A percentile compares a stretch with the other conserved stretches of the same genome.
Conservation (phyloP, 2,797 vertebrate genomes). For the Hozukius guyotensis region DNA sequence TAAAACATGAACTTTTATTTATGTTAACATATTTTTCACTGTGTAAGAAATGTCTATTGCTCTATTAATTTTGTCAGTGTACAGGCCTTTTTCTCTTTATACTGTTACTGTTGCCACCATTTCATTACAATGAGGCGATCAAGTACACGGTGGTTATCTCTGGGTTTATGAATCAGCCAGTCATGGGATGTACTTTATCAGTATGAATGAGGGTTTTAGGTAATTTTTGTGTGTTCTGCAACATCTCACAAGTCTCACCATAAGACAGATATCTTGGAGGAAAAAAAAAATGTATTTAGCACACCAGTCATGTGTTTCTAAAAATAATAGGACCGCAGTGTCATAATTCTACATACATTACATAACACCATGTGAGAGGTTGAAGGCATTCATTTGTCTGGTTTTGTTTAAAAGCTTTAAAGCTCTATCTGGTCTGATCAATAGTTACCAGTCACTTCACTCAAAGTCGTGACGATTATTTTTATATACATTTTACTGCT, state of each 20-base stretch:
- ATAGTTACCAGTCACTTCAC: not conserved
- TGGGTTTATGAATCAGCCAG: not conserved
- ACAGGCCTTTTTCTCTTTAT: not conserved
- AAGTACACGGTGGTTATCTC: not conserved
- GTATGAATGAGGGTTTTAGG: not conserved
- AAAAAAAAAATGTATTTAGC: not conserved
- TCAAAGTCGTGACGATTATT: not conserved
- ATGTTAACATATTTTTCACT: not conserved
- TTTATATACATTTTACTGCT: not conserved
- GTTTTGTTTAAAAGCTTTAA: not conserved
- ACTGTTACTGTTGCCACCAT: not conserved
- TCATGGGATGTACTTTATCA: constrained; percentile 23
- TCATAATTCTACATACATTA: not conserved
- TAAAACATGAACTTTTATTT: not conserved
- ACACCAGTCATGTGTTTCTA: constrained; percentile 2
- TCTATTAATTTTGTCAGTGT: not conserved
- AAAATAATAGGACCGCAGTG: not conserved
- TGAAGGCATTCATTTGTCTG: not conserved
- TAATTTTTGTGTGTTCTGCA: not conserved
- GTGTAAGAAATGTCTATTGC: not conserved
- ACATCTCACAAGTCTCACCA: not conserved
- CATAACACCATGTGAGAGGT: not conserved
- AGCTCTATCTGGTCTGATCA: not conserved
- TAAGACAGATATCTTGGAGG: not conserved
- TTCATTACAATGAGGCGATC: not conserved